Conservation (phyloP, 2,797 vertebrate genomes). For the Epinephelus coioides region DNA sequence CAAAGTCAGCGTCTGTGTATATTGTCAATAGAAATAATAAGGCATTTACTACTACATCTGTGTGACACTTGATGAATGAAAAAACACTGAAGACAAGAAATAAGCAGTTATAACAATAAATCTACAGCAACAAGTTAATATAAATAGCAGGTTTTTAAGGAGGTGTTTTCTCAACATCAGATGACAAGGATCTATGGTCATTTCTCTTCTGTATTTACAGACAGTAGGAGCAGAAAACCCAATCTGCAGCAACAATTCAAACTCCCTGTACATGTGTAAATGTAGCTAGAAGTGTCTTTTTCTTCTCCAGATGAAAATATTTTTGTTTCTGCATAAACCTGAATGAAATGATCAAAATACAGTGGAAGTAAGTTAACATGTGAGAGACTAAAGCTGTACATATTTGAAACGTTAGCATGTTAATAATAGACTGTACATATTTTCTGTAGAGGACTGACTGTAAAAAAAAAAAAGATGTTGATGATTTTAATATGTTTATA, state of each 20-base stretch:
- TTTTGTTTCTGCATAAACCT: constrained; percentile 30
- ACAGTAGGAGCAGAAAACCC: not conserved
- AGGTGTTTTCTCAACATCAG: not conserved
- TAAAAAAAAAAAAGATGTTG: constrained; percentile 78
- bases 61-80: not conserved
- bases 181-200: not conserved
- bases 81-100: not conserved
- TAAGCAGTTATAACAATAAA: too few relatives aligned
- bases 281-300: not conserved
- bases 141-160: not conserved
- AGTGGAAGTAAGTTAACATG: constrained; percentile 30
- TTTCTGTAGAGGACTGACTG: constrained; percentile 78
- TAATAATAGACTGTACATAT: constrained; percentile 84
- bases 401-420: constrained; percentile 76
- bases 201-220: not conserved
- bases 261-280: constrained; percentile 13
- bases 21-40: not conserved
- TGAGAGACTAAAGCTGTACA: constrained; percentile 76
- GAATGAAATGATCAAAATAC: constrained; percentile 8
- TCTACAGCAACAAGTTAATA: not conserved
- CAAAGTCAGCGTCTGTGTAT: not conserved
- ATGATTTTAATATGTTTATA: constrained; percentile 82
- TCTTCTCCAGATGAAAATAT: constrained; percentile 2
- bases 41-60: constrained; percentile 3
- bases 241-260: not conserved